These are phyloP conservation scores for Drosophila santomea DNA, from an alignment of 1,140 invertebrate genomes.

Conservation along the genomic window DNA sequence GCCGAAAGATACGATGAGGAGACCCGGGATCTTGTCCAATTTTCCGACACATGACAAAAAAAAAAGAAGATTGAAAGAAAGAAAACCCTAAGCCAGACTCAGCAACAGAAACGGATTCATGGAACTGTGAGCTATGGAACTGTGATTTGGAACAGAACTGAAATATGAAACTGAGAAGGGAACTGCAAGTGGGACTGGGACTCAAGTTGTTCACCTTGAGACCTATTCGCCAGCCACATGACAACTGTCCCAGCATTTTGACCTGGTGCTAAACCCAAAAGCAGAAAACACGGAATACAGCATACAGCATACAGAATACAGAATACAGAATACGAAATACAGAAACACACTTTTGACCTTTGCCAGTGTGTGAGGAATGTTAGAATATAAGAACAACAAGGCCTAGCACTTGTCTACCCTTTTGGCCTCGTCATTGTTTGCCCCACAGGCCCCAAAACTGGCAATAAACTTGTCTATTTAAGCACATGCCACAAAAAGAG, in stretches of 20 bases:
- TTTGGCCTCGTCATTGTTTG: constrained; percentile 80
- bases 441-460: constrained; percentile 70
- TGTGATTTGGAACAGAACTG: background rate
- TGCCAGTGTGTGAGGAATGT: constrained; percentile 27
- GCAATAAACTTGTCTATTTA: constrained; percentile 82
- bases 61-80: background rate
- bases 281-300: background rate
- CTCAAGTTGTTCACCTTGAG: constrained; percentile 69
- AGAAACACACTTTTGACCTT: constrained; percentile 69
- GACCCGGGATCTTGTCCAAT: constrained; percentile 26
- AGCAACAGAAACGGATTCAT: background rate
- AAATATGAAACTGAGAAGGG: background rate
- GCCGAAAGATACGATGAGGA: constrained; percentile 12
- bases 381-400: constrained; percentile 35
- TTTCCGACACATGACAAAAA: constrained; percentile 33
- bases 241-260: constrained; percentile 67
- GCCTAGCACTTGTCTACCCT: constrained; percentile 72
- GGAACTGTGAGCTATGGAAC: background rate
- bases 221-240: constrained; percentile 28
- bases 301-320: background rate
- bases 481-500: constrained; percentile 56
- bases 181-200: constrained; percentile 16
- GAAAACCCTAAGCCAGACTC: constrained; percentile 6
- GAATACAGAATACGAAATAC: background rate
- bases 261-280: constrained; percentile 31